phyloP scores from a whole-genome alignment of 2,888 invertebrate genomes.

The Pandemis cinnamomeana region DNA sequence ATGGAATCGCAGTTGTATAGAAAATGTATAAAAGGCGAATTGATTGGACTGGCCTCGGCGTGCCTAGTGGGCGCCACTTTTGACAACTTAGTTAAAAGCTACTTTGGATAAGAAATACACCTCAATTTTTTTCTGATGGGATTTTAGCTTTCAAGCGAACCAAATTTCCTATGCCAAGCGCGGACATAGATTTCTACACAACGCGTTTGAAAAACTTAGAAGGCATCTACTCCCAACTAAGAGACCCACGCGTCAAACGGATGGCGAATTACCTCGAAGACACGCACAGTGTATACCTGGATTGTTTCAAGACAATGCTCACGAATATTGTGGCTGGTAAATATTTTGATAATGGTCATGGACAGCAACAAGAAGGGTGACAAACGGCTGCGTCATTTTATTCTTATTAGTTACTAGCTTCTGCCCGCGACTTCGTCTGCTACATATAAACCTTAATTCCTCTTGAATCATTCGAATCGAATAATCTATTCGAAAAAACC shows the following conservation, averaged over 20 bases:
- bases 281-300: conserved; percentile 91
- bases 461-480: too few relatives aligned
- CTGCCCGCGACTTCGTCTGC: too few relatives aligned
- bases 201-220: conserved; percentile 91
- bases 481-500: too few relatives aligned
- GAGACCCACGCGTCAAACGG: conserved; percentile 92
- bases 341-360: conserved; percentile 30
- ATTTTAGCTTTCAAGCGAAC: conserved; percentile 85
- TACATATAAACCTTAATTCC: too few relatives aligned
- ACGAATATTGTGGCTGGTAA: conserved; percentile 90
- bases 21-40: too few relatives aligned
- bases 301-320: conserved; percentile 90
- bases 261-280: conserved; percentile 92
- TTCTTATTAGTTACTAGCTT: too few relatives aligned
- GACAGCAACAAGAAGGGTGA: too few relatives aligned
- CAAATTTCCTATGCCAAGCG: conserved; percentile 88
- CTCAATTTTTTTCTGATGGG: neutral
- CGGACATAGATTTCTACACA: conserved; percentile 92
- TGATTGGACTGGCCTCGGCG: too few relatives aligned
- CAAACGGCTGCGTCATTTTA: too few relatives aligned
- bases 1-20: too few relatives aligned
- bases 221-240: conserved; percentile 93
- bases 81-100: too few relatives aligned
- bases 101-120: neutral
- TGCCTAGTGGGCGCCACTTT: too few relatives aligned